These are phyloP conservation scores for Adelphocoris suturalis DNA, from an alignment of 2,888 invertebrate species.

Conservation along the genomic window DNA sequence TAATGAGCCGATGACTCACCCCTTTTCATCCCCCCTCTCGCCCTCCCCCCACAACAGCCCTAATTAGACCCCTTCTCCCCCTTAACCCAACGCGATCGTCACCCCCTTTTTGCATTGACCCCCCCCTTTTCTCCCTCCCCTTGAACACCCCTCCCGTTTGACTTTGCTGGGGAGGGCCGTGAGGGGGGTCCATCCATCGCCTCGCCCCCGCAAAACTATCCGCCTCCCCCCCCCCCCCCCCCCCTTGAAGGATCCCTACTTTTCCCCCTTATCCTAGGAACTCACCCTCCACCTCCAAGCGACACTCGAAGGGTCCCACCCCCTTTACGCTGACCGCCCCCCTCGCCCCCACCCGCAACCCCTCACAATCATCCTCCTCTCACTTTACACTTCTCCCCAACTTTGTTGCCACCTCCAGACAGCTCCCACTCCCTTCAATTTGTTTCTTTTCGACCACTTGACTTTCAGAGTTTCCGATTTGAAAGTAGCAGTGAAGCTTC, in stretches of 20 bases:
- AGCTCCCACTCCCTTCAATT: conserved; percentile 24
- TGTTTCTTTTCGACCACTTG: conserved; percentile 56
- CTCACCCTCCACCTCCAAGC: conserved; percentile 23
- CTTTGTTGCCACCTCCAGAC: conserved; percentile 26
- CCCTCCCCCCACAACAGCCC: conserved; percentile 38
- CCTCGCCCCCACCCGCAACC: too few relatives aligned
- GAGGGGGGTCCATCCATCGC: conserved; percentile 38
- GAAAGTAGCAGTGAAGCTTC: conserved; percentile 6
- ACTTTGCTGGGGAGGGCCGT: not conserved
- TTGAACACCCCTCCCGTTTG: not conserved
- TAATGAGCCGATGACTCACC: conserved; percentile 71
- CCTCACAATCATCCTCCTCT: too few relatives aligned
- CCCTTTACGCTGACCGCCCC: not conserved
- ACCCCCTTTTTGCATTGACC: conserved; percentile 27
- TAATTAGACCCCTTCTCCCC: conserved; percentile 63
- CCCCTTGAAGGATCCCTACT: not conserved
- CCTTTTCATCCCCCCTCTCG: not conserved
- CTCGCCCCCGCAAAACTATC: not conserved
- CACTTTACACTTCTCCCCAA: conserved; percentile 42
- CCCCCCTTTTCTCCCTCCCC: conserved; percentile 16
- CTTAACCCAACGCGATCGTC: conserved; percentile 10
- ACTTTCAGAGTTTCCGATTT: conserved; percentile 43
- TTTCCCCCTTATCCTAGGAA: not conserved
- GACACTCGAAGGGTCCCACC: not conserved
- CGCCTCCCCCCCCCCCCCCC: not conserved